Evolutionary conservation across 2,888 invertebrate species (phyloP), one percentile per base, ranked within the genome.

Genomic region (Diloba caeruleocephala): DNA sequence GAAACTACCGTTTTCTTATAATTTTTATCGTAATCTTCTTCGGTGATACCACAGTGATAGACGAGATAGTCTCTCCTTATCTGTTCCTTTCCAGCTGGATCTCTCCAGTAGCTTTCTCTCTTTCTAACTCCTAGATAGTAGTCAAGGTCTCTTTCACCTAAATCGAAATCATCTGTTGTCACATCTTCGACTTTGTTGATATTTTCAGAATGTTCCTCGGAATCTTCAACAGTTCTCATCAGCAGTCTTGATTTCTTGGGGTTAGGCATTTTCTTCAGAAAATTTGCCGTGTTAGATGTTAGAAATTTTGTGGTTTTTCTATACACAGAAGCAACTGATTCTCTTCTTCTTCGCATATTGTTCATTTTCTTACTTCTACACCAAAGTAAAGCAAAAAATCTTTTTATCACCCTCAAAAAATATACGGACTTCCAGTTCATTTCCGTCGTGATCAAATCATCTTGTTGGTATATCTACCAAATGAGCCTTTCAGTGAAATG

Each of bases 231-330:
- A 21, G 84, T 77, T 76, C 78, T 85, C 5, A 79, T 71, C 2
- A 87, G 42, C 9, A 81, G 50, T 28, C 79, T 74, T 42, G 86
- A 80, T 54, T 88, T 89, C 52, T 71, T 79, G 29, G 80, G 78
- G 42, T 90, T 88, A 0, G 89, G 83, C 59, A 85, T 84, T 65
- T 84, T 92, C 56, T 88, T 92, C 1, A 92, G 67, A 29, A 92
- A 77, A 55, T 82, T 87, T 0, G 84, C 79, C 0, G 91, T 92
- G 51, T 92, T 92, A 0, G 84, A 70, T 5, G 88, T 75, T 1
- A 92, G 44, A 46, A 92, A 93, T 67, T 89, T 92, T 0, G 93
- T 90, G n/a, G 93, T 93, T 73, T 87, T 91, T 44, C 84, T 87
- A 37, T 87, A 93, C 1, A 89, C 92, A 1, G 88, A 85, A 2